A percentile compares a stretch with the other conserved stretches of the same genome.
Conservation (phyloP, 2,888 invertebrate genomes). For the Hylaea fasciaria region DNA sequence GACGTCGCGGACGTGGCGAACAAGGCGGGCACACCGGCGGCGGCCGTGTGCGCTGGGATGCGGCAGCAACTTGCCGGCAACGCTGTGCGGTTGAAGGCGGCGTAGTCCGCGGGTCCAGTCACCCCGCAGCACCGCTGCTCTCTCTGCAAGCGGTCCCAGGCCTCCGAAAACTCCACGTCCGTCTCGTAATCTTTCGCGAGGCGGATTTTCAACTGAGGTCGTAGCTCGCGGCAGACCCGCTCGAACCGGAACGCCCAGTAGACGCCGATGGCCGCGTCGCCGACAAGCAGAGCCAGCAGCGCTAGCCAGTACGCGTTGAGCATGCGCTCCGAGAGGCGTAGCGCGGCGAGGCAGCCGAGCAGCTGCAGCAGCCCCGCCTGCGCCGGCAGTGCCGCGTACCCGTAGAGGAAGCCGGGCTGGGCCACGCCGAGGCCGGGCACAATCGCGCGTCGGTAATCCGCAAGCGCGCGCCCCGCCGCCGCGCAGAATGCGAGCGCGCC, state of each 20-base stretch:
- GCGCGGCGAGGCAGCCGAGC: slow-evolving; percentile 92
- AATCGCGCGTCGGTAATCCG: slow-evolving; percentile 89
- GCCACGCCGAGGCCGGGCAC: slow-evolving; percentile 90
- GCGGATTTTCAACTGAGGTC: slow-evolving; percentile 87
- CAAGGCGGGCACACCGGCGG: slow-evolving; percentile 82
- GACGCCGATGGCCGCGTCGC: slow-evolving; percentile 93
- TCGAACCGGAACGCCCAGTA: slow-evolving; percentile 94
- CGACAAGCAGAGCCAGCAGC: slow-evolving; percentile 90
- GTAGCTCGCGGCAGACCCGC: slow-evolving; percentile 89
- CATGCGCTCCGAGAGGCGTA: slow-evolving; percentile 91
- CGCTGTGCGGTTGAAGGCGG: slow-evolving; percentile 72
- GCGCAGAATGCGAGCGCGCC: slow-evolving; percentile 92
- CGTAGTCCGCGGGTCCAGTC: slow-evolving; percentile 85
- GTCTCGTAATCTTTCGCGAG: slow-evolving; percentile 89
- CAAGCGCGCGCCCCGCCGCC: slow-evolving; percentile 89
- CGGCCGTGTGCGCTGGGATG: slow-evolving; percentile 70
- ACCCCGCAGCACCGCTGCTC: slow-evolving; percentile 93
- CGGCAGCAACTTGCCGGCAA: slow-evolving; percentile 79
- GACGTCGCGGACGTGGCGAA: slow-evolving; percentile 68
- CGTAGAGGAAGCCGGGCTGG: slow-evolving; percentile 93
- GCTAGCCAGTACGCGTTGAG: slow-evolving; percentile 94
- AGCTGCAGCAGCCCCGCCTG: slow-evolving; percentile 89
- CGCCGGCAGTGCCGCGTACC: slow-evolving; percentile 91
- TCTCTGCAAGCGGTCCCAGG: slow-evolving; percentile 91
- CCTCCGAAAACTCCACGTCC: slow-evolving; percentile 88